Evolutionary conservation across 2,888 invertebrate species (phyloP), one percentile per base, ranked within the genome.

Genomic region (Disparrhopalites patrizii): DNA sequence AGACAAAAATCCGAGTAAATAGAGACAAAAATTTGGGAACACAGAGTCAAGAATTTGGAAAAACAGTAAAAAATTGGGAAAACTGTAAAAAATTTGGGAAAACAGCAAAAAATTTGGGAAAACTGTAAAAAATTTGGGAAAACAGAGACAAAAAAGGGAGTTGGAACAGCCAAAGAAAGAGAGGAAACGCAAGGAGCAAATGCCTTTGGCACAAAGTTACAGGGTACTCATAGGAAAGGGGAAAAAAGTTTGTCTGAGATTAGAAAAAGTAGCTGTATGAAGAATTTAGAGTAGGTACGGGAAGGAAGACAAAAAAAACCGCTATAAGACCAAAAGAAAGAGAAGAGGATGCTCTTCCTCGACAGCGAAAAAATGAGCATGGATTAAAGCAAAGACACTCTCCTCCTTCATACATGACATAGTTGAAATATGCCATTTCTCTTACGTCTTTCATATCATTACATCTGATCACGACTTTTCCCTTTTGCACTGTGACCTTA

Each of bases 231-330:
- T 36, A 61, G 47, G 58, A 58, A 58, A 58, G 58, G 36, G n/a
- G n/a, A n/a, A n/a, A 61, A 61, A 61, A 61, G 61, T 61, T 61
- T 61, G 61, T 33, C 61, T n/a, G 36, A 61, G 61, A 61, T 61
- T 61, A 61, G 61, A 60, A 60, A 61, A 61, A 61, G 61, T 61
- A 61, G 51, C 36, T 51, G 61, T 51, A 61, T 61, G 61, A 61
- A 50, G 61, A 61, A 61, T 61, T 61, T 33, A 50, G 61, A 61
- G 61, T 61, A 61, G 61, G 33, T 20, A n/a, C 54, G 54, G 33
- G 27, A 54, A 31, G 54, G 20, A 15, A 3, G 31, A 10, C 4
- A 18, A 20, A 40, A 3, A 18, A 20, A 8, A 4, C 36, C 56
- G 15, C 25, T 8, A 13, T 33, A 30, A 20, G 33, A 33, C 33